These are phyloP conservation scores for Cacoxenus indagator DNA, from an alignment of 2,888 invertebrate genomes.

Conservation along the genomic window DNA sequence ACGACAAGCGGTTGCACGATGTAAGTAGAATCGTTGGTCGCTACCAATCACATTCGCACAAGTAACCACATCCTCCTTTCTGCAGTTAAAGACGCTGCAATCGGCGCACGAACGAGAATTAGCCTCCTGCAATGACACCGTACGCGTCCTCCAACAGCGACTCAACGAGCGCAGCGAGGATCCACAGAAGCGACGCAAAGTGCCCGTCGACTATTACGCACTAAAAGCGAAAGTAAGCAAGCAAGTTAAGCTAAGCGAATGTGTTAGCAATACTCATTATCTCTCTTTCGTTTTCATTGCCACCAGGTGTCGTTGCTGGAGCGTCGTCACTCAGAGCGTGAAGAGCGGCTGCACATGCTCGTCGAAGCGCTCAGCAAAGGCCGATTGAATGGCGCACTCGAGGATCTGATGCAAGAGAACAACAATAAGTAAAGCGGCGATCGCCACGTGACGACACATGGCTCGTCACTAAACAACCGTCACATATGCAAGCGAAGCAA, in stretches of 20 bases:
- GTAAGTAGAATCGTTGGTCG: no score
- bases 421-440: slow-evolving; percentile 67
- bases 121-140: slow-evolving; percentile 69
- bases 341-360: slow-evolving; percentile 70
- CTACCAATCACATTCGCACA: no score
- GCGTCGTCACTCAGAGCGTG: slow-evolving; percentile 70
- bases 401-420: slow-evolving; percentile 66
- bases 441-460: no score
- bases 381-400: slow-evolving; percentile 68
- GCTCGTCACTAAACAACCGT: no score
- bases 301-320: slow-evolving; percentile 69
- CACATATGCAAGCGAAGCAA: no score
- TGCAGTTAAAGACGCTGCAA: slow-evolving; percentile 82
- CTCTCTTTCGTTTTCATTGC: neutral
- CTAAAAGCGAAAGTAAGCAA: slow-evolving; percentile 70
- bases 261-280: neutral
- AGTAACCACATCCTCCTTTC: slow-evolving; percentile 37
- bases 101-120: slow-evolving; percentile 81
- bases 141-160: slow-evolving; percentile 69
- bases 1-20: slow-evolving; percentile 84
- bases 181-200: slow-evolving; percentile 69
- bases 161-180: slow-evolving; percentile 69
- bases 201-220: slow-evolving; percentile 71
- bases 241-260: neutral
- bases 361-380: slow-evolving; percentile 71